Percentiles rank a stretch among this genome's conserved stretches.
Evolutionary conservation across 2,113 vertebrate genomes (phyloP).

Genomic region (Mormyrus lacerda): DNA sequence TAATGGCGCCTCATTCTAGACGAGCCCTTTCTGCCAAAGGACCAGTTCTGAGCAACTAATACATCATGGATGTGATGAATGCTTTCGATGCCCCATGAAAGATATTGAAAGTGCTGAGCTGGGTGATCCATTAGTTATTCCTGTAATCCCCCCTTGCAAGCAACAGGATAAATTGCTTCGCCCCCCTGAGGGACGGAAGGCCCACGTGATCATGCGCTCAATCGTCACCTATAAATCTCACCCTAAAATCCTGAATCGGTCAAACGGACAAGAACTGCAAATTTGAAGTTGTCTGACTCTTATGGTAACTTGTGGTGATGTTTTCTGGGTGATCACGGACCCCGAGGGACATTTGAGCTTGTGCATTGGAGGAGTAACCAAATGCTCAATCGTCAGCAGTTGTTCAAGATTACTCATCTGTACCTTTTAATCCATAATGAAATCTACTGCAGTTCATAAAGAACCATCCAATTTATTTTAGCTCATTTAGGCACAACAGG

Average conservation of each 20-base stretch:
- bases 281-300: background rate
- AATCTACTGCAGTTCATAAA: constrained; percentile 1
- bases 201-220: background rate
- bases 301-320: background rate
- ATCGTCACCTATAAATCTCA: background rate
- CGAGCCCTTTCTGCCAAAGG: background rate
- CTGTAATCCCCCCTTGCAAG: constrained; percentile 40
- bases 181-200: background rate
- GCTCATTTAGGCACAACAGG: constrained; percentile 11
- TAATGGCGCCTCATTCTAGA: background rate
- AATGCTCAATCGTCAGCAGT: background rate
- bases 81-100: constrained; percentile 44
- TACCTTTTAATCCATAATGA: background rate
- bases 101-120: constrained; percentile 34
- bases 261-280: background rate
- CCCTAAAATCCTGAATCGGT: background rate
- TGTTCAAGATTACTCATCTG: background rate
- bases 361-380: background rate
- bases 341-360: background rate
- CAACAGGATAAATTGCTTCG: background rate
- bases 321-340: background rate
- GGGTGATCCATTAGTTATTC: constrained; percentile 45
- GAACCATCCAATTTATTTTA: constrained; percentile 8
- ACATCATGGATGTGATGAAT: background rate
- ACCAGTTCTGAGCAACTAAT: constrained; percentile 16